Evolutionary conservation across 2,113 vertebrate genomes (phyloP).

Genomic region (Chaetodon auriga): DNA sequence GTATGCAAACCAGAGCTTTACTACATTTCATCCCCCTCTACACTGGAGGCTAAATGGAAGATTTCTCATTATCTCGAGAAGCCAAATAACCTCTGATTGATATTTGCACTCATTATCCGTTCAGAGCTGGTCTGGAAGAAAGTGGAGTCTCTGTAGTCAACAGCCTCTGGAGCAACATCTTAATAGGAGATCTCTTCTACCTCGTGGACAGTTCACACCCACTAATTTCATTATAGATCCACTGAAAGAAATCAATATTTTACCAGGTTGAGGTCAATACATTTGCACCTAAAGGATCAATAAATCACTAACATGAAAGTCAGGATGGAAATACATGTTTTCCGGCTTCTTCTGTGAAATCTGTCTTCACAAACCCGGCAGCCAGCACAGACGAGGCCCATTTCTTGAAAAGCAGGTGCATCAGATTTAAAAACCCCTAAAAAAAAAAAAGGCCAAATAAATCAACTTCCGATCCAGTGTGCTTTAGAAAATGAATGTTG

Average conservation of each 20-base stretch:
- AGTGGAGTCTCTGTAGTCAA: neutral
- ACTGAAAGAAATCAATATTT: conserved; percentile 53
- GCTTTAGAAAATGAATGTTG: conserved; percentile 9
- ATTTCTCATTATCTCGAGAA: conserved; percentile 12
- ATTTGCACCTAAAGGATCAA: conserved; percentile 58
- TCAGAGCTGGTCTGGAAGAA: neutral
- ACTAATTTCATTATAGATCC: conserved; percentile 59
- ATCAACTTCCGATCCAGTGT: neutral
- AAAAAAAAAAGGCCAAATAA: neutral
- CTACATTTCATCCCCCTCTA: neutral
- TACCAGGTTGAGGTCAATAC: conserved; percentile 39
- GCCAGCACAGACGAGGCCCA: neutral
- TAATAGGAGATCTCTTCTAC: conserved; percentile 11
- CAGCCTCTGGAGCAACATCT: conserved; percentile 24
- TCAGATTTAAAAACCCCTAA: neutral
- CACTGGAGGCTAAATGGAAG: neutral
- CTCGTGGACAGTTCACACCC: conserved; percentile 28
- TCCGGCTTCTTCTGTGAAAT: conserved; percentile 11
- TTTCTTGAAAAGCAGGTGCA: neutral
- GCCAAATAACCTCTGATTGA: conserved; percentile 24
- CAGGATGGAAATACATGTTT: conserved; percentile 20
- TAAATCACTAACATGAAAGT: conserved; percentile 36
- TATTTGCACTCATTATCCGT: conserved; percentile 21
- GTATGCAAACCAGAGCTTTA: neutral
- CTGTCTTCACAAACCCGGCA: neutral